phyloP scores from a whole-genome alignment of 1,140 invertebrate species.

The Hylyphantes graminicola region DNA sequence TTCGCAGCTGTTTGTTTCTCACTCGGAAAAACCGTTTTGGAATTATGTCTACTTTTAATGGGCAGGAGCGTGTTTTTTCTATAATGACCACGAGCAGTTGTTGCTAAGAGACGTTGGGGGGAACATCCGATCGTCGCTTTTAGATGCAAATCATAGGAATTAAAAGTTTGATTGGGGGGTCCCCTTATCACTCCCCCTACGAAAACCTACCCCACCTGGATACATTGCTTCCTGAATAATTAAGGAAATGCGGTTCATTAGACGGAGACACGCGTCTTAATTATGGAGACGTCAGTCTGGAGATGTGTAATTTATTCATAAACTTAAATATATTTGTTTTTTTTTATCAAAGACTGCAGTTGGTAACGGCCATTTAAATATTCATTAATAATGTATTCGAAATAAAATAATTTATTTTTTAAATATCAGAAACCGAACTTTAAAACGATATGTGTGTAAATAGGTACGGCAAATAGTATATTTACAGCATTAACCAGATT shows the following conservation, averaged over 20 bases:
- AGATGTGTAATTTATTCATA: too few species aligned
- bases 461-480: too few species aligned
- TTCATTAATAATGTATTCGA: too few species aligned
- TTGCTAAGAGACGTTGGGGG: neutral
- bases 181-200: neutral
- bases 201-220: neutral
- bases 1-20: constrained; percentile 36
- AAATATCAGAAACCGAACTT: too few species aligned
- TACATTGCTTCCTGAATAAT: neutral
- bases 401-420: too few species aligned
- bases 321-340: too few species aligned
- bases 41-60: constrained; percentile 1
- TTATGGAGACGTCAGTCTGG: too few species aligned
- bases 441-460: too few species aligned
- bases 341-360: too few species aligned
- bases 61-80: neutral
- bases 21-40: constrained; percentile 19
- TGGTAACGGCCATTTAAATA: too few species aligned
- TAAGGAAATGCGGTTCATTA: neutral
- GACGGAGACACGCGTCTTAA: neutral
- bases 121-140: neutral
- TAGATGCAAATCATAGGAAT: constrained; percentile 11
- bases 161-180: neutral
- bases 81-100: constrained; percentile 14
- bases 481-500: too few species aligned